Base-by-base conservation (phyloP, 2,888 invertebrate species). In the Chaitophorus viminalis region DNA sequence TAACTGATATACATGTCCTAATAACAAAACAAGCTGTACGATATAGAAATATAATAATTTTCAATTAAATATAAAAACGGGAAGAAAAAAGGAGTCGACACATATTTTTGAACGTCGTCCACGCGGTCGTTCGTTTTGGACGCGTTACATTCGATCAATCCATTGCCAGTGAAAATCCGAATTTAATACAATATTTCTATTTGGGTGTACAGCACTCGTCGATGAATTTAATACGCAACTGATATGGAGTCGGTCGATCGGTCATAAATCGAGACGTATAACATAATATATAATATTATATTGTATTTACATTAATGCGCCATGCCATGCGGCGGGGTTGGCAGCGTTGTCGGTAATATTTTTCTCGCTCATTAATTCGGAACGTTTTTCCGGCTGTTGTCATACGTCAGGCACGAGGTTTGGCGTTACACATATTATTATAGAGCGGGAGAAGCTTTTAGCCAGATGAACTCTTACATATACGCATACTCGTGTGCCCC, bases 341-440 rank as follows among this genome's bases (percentile, higher is more conserved):
- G 31, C 52, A 72, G 31, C 54, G 82, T 74, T 75, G 60, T 60
- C 75, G n/a, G 75, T 83, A 46, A 46, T 60, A 75, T 77, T 86
- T 86, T 79, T 86, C 78, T 79, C 86, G 78, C 72, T 86, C 86
- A 72, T 86, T 79, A 86, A 79, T 79, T 86, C 86, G 54, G 68
- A 70, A 79, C 86, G 60, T 46, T 70, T 78, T 70, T 78, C 85
- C 77, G 84, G 46, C 60, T 46, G 76, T 70, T 31, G 84, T 84
- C 84, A 36, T 83, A 77, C 85, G 78, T 86, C 85, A 78, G 77
- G 39, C 68, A 60, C 74, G 36, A 36, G 60, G 52, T 72, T 52
- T 17, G 33, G 31, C 52, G 9, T 18, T 46, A n/a, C 39, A 33
- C 14, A n/a, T 46, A 46, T 9, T n/a, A 25, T 4, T 11, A 31